Evolutionary conservation across 2,797 vertebrate species (phyloP).

Genomic region (Tiaroga cobitis): DNA sequence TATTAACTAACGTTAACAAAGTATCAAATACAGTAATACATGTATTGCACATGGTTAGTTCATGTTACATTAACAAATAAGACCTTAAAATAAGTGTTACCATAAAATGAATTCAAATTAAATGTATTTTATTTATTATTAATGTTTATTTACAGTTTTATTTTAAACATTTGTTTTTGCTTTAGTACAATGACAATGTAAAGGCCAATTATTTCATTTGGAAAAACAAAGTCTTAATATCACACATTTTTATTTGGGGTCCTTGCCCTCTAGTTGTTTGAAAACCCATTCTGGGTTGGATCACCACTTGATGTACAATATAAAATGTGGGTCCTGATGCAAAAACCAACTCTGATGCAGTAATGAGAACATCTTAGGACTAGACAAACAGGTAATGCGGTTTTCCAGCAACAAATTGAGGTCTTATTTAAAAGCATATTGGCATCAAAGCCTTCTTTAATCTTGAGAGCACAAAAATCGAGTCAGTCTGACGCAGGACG

Average conservation of each 20-base stretch:
- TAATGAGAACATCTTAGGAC: not conserved
- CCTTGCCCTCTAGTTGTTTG: not conserved
- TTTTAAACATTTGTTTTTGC: not conserved
- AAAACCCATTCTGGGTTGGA: not conserved
- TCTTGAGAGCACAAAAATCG: not conserved
- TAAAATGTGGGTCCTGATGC: not conserved
- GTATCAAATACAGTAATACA: too few species aligned
- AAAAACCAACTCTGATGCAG: not conserved
- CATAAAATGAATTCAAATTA: not conserved
- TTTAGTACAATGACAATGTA: not conserved
- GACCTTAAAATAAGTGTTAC: too few species aligned
- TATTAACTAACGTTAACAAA: too few species aligned
- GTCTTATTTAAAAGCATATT: slow-evolving; percentile 15
- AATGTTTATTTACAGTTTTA: not conserved
- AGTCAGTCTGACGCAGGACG: slow-evolving; percentile 3
- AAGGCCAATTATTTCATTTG: not conserved
- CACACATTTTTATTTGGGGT: not conserved
- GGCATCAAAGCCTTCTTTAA: slow-evolving; percentile 14
- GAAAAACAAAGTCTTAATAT: not conserved
- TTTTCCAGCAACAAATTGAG: slow-evolving; percentile 5
- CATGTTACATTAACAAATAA: too few species aligned
- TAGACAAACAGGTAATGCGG: not conserved
- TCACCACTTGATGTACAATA: not conserved
- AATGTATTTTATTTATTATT: not conserved
- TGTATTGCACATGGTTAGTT: too few species aligned